Evolutionary conservation across 2,888 invertebrate species (phyloP).

Genomic region (Acanthosepion esculentum): DNA sequence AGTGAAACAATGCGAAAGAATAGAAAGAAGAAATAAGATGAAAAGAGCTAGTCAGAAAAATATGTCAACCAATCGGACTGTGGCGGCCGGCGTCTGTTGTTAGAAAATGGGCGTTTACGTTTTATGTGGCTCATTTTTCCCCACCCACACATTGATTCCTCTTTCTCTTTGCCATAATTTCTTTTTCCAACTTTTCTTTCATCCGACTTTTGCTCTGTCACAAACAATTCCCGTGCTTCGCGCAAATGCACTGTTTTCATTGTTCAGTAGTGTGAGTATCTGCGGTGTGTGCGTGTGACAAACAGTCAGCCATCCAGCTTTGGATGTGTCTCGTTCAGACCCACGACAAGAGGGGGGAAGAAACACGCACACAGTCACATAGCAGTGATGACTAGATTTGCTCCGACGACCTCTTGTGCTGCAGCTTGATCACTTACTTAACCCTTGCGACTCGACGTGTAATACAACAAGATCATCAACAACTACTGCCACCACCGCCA

Average conservation of each 20-base stretch:
- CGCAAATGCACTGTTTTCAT: neutral
- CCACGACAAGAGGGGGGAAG: too few relatives aligned
- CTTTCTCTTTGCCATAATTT: neutral
- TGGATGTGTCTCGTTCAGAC: neutral
- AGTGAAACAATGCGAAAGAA: neutral
- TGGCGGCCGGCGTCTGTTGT: neutral
- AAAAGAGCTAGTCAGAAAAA: neutral
- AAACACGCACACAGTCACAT: neutral
- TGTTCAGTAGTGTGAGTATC: neutral
- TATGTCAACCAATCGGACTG: neutral
- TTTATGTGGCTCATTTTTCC: neutral
- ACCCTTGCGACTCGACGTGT: neutral
- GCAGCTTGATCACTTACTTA: neutral
- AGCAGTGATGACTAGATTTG: neutral
- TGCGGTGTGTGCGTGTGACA: neutral
- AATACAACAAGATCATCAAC: constrained; percentile 1
- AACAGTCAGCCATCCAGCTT: neutral
- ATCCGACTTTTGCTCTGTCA: neutral
- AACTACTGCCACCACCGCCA: neutral
- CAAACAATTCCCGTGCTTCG: neutral
- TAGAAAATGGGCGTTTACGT: neutral
- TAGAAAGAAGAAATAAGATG: neutral
- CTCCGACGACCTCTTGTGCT: neutral
- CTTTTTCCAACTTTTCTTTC: neutral
- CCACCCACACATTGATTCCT: neutral